phyloP scores from a whole-genome alignment of 2,113 vertebrate species.

The Peromyscus leucopus region DNA sequence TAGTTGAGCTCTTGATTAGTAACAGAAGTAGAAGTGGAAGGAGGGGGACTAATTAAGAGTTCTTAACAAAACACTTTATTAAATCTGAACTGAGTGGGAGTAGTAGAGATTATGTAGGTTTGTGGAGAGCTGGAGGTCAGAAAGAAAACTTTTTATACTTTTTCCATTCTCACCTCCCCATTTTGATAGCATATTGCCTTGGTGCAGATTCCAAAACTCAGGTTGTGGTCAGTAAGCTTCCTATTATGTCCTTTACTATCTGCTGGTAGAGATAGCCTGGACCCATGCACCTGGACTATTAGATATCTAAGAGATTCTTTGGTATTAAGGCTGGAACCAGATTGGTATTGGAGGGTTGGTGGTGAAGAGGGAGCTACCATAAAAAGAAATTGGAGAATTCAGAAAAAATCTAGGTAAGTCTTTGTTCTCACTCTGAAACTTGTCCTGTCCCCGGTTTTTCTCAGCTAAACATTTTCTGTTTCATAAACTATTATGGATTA shows the following conservation, averaged over 20 bases:
- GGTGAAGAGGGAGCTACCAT: constrained; percentile 23
- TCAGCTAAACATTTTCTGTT: constrained; percentile 23
- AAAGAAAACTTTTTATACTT: neutral
- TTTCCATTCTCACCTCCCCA: neutral
- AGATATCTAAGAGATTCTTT: constrained; percentile 43
- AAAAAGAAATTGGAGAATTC: constrained; percentile 48
- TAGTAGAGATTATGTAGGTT: constrained; percentile 17
- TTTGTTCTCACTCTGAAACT: constrained; percentile 38
- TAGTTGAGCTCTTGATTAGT: neutral
- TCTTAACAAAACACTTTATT: constrained; percentile 51
- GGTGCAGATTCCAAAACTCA: constrained; percentile 46
- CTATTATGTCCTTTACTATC: constrained; percentile 50
- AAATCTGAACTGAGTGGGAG: constrained; percentile 36
- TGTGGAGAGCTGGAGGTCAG: constrained; percentile 40
- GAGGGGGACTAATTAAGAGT: constrained; percentile 28
- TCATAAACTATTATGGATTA: constrained; percentile 48
- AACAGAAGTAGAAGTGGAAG: constrained; percentile 4
- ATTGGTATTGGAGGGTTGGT: neutral
- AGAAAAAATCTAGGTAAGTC: constrained; percentile 18
- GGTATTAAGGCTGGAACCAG: constrained; percentile 37
- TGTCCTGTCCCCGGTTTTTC: constrained; percentile 40
- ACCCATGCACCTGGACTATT: constrained; percentile 31
- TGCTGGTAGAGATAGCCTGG: constrained; percentile 55
- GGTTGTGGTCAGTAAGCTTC: constrained; percentile 27
- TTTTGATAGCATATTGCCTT: constrained; percentile 21